Percentiles rank a stretch among this genome's conserved stretches.
phyloP scores from a whole-genome alignment of 2,797 vertebrate genomes.

The Ctenochaetus hawaiiensis region DNA sequence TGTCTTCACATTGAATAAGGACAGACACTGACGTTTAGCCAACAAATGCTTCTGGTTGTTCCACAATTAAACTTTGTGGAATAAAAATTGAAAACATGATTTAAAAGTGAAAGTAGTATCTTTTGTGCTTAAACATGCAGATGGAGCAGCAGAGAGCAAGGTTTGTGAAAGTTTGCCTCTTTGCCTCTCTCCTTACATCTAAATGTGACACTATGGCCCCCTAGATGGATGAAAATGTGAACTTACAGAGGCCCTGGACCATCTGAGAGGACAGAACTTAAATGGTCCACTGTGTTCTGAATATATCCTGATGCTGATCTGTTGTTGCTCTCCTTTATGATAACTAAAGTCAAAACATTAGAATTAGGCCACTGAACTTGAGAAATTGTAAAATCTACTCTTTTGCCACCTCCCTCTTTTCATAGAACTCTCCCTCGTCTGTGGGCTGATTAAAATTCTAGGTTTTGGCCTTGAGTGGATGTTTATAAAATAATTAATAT shows the following conservation, averaged over 20 bases:
- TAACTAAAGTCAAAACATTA: neutral
- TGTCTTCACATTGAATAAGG: too few relatives aligned
- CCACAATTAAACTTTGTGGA: too few relatives aligned
- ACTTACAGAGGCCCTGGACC: too few relatives aligned
- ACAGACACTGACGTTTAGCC: too few relatives aligned
- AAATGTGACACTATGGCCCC: neutral
- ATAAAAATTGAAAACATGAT: too few relatives aligned
- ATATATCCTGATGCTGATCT: slow-evolving; percentile 1
- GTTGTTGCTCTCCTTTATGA: neutral
- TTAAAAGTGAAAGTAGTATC: neutral
- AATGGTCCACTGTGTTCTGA: neutral
- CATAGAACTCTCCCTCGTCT: too few relatives aligned
- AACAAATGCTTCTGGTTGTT: too few relatives aligned
- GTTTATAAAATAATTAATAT: too few relatives aligned
- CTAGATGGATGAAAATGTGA: neutral
- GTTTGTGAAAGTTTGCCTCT: neutral
- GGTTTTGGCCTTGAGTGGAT: too few relatives aligned
- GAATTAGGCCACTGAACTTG: neutral
- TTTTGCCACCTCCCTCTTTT: neutral
- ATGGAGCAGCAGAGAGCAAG: slow-evolving; percentile 16
- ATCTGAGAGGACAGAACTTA: neutral
- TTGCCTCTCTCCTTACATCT: neutral
- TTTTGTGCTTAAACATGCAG: slow-evolving; percentile 27
- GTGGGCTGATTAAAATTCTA: too few relatives aligned
- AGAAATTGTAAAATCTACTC: neutral